Evolutionary conservation across 2,888 invertebrate species (phyloP), one percentile per base, ranked within the genome.

Genomic region (Rhogogaster chlorosoma): DNA sequence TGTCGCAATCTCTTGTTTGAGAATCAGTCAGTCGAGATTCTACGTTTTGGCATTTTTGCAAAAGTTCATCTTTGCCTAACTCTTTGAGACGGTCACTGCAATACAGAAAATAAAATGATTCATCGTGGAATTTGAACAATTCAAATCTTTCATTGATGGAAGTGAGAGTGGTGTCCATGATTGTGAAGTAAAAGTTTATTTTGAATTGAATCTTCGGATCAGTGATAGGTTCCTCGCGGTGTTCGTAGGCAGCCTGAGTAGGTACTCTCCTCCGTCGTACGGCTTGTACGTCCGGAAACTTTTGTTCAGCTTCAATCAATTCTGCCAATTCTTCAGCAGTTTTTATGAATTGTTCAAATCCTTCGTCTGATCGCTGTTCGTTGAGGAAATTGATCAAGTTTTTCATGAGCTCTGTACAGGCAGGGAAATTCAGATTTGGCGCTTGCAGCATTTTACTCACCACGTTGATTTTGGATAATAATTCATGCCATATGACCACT

Each of bases 401-500:
- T 38, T 84, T n/a, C 64, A 85, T 36, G n/a, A 45, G 22, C 0
- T 49, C 75, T 15, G 42, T 32, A 38, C 42, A 1, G 75, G 32
- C 29, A 42, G 61, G 57, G 29, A 85, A 38, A 71, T 82, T 84
- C 15, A 84, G 70, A 49, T 85, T 84, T 42, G 78, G 32, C 71
- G n/a, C 67, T 85, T 86, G 85, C 26, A 86, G 61, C 45, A 83
- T 73, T 84, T 86, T 86, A 53, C 86, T 86, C 15, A 84, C 80
- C 61, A 86, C 70, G 49, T 86, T 82, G 18, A 85, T 71, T 29
- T 84, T 85, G 36, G 57, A 77, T 36, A 86, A 75, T 32, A 87
- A 22, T 45, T 86, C 61, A 26, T 86, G 75, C 84, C 86, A 86
- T 77, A 86, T 75, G 70, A 86, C 84, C 70, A 87, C 26, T 22